Base-by-base conservation (phyloP, 37 sponge, comb jelly and placozoan species). In the Haliclona indistincta region DNA sequence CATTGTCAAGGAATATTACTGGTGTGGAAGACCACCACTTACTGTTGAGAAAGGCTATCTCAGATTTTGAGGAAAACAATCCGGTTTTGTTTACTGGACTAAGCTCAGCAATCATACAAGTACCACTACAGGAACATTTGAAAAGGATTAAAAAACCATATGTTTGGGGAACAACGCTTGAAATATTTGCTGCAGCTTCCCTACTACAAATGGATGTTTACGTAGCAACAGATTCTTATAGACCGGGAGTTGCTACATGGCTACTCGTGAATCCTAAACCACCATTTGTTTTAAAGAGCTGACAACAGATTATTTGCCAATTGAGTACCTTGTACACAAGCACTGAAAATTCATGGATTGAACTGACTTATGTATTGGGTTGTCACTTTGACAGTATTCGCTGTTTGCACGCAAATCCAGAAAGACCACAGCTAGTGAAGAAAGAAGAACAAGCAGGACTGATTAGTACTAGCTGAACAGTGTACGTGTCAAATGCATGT, bases 151-250 rank as follows among this genome's bases (percentile, higher is more conserved):
- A 26, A 26, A 69, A 69, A 32, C 6, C 29, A 42, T 69, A 36
- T 32, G 44, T 32, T 25, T 69, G 70, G 70, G 70, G 70, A 4
- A 69, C 70, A 26, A 69, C 5, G 4, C 25, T 42, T 23, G 70
- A 69, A 32, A 69, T 69, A 3, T 45, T 40, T 43, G 70, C 37
- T 11, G 37, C 47, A 43, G 70, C 70, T 4, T 45, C 70, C 6
- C 37, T 69, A 22, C 22, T 69, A 45, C 38, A 43, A n/a, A n/a
- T n/a, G n/a, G n/a, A n/a, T n/a, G 25, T 69, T 30, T 69, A 69
- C 29, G 49, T 69, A 25, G 70, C 70, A 30, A 43, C 70, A 40
- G 70, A 69, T 43, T 45, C 26, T 42, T 69, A 69, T 26, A 69
- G 49, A 13, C n/a, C n/a, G n/a, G 70, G 70, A 6, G 22, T 20